These are phyloP conservation scores for Aleiodes leptofemur DNA, from an alignment of 2,888 invertebrate species.

Conservation along the genomic window DNA sequence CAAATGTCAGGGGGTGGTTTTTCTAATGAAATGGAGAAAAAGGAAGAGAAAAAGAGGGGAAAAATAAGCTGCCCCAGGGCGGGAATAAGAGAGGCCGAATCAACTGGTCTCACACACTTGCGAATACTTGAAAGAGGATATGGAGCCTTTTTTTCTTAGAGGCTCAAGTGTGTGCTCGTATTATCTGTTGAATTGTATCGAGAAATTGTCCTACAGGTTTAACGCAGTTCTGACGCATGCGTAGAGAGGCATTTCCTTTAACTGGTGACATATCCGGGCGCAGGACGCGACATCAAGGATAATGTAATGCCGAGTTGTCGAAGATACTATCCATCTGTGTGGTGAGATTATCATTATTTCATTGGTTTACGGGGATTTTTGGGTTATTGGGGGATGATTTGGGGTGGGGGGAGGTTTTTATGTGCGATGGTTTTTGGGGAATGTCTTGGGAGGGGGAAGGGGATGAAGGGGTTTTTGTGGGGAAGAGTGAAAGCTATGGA, in stretches of 20 bases:
- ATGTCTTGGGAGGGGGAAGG: no score
- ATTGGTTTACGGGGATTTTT: neutral
- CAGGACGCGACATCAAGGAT: neutral
- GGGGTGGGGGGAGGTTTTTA: no score
- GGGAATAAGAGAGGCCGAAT: neutral
- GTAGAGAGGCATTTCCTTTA: neutral
- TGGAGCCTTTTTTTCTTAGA: neutral
- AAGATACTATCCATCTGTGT: neutral
- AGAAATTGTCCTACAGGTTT: no score
- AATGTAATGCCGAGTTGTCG: slow-evolving; percentile 25
- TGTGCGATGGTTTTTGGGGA: no score
- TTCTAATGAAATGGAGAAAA: no score
- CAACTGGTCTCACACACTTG: slow-evolving; percentile 10
- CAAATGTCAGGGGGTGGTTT: slow-evolving; percentile 8
- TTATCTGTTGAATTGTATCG: no score
- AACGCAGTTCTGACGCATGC: slow-evolving; percentile 5
- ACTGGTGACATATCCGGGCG: neutral
- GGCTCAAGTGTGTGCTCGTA: neutral
- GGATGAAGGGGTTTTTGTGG: no score
- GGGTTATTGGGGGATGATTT: no score
- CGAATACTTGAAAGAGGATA: neutral
- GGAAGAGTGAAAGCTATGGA: no score
- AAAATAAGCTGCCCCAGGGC: neutral
- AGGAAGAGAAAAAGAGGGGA: neutral
- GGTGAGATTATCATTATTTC: neutral